Conservation (phyloP, 2,113 vertebrate genomes). For the Jaculus jaculus region DNA sequence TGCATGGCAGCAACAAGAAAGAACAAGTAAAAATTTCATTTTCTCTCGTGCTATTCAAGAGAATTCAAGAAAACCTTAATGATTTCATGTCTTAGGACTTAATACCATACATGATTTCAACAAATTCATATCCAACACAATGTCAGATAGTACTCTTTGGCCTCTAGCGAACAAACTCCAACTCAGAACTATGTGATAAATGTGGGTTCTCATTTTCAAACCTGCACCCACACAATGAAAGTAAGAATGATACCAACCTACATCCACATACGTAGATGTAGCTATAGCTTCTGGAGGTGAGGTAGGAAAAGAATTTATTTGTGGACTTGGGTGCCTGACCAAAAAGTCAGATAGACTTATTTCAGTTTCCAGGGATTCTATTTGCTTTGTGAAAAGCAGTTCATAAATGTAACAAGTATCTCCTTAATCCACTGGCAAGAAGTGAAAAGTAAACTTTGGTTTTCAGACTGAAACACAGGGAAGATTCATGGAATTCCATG, state of each 20-base stretch:
- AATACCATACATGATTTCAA: no score
- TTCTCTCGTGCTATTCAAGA: not conserved
- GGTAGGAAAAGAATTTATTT: not conserved
- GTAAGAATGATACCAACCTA: not conserved
- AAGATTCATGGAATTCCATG: slow-evolving; percentile 26
- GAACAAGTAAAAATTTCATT: not conserved
- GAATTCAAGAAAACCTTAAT: not conserved
- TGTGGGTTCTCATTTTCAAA: not conserved
- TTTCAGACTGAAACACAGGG: slow-evolving; percentile 41
- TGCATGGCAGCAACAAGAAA: not conserved
- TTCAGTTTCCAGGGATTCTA: not conserved
- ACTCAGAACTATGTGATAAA: no score
- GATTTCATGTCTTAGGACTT: no score
- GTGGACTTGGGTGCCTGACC: not conserved
- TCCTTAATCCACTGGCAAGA: slow-evolving; percentile 18
- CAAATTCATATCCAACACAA: no score
- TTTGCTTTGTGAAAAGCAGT: not conserved
- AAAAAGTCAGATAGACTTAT: not conserved
- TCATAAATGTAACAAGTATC: slow-evolving; percentile 49
- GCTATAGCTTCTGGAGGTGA: not conserved
- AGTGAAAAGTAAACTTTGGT: not conserved
- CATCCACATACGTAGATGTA: not conserved
- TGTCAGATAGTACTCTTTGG: no score
- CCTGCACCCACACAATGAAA: not conserved
- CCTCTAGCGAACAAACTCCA: no score